Percentiles rank a stretch among this genome's conserved stretches.
Conservation (phyloP, 2,888 invertebrate genomes). For the Clistopyga incitator region DNA sequence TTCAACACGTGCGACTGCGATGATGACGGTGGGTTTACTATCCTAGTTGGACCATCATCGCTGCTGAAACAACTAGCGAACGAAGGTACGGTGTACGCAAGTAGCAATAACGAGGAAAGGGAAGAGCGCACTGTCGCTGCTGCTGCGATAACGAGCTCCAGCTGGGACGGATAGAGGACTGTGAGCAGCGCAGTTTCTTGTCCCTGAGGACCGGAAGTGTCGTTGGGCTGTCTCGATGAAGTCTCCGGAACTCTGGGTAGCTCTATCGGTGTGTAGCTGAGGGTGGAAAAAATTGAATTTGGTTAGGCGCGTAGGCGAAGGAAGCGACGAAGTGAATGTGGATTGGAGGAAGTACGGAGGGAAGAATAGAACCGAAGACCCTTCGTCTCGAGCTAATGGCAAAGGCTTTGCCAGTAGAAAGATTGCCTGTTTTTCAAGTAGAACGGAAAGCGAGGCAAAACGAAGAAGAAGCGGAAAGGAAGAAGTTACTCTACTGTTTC, state of each 20-base stretch:
- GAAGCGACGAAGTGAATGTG: constrained; percentile 4
- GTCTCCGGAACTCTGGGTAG: constrained; percentile 36
- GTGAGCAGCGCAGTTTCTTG: constrained; percentile 34
- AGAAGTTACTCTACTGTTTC: constrained; percentile 23
- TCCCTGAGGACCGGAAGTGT: constrained; percentile 38
- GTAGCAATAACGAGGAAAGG: constrained; percentile 26
- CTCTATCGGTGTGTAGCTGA: constrained; percentile 16
- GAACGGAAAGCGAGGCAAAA: background rate
- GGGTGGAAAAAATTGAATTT: constrained; percentile 69
- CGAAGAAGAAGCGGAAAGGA: background rate
- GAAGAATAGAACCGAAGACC: background rate
- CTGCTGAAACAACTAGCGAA: background rate
- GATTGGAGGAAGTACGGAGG: constrained; percentile 10
- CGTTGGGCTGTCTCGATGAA: constrained; percentile 31
- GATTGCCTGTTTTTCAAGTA: constrained; percentile 10
- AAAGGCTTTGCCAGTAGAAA: constrained; percentile 29
- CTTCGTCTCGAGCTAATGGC: constrained; percentile 40
- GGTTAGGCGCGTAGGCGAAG: constrained; percentile 32
- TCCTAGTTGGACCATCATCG: background rate
- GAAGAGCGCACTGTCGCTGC: constrained; percentile 1
- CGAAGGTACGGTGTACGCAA: constrained; percentile 15
- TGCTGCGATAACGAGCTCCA: constrained; percentile 42
- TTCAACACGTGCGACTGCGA: constrained; percentile 48
- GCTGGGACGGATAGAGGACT: constrained; percentile 14
- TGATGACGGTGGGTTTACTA: constrained; percentile 6